A percentile compares a stretch with the other conserved stretches of the same genome.
These are phyloP conservation scores for Drosophila robusta DNA, from an alignment of 2,888 invertebrate genomes.

Conservation along the genomic window DNA sequence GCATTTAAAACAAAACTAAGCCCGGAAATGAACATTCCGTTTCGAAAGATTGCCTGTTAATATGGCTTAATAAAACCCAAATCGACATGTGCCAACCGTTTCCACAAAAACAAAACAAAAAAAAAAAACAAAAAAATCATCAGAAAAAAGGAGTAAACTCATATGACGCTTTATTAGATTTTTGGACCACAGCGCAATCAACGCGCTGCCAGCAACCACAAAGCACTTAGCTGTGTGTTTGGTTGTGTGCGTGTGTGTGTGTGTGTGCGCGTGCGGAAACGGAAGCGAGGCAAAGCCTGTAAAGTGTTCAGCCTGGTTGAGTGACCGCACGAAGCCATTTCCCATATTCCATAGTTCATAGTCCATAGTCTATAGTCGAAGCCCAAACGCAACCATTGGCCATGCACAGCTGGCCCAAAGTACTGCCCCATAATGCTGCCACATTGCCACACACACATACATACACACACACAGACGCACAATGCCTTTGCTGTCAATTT, in stretches of 20 bases:
- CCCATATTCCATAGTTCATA: slow-evolving; percentile 30
- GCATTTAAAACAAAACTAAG: slow-evolving; percentile 17
- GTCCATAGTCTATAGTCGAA: slow-evolving; percentile 22
- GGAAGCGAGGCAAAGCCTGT: slow-evolving; percentile 53
- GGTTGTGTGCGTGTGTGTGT: slow-evolving; percentile 21
- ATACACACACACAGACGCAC: slow-evolving; percentile 3
- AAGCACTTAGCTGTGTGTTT: slow-evolving; percentile 67
- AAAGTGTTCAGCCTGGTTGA: slow-evolving; percentile 56
- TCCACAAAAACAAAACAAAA: not conserved
- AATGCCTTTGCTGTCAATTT: slow-evolving; percentile 73
- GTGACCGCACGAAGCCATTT: slow-evolving; percentile 65
- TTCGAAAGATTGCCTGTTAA: slow-evolving; percentile 51
- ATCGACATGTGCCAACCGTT: slow-evolving; percentile 13
- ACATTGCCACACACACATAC: too few species aligned
- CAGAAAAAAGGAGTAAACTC: slow-evolving; percentile 17
- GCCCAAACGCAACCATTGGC: slow-evolving; percentile 19
- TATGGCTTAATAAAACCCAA: slow-evolving; percentile 52
- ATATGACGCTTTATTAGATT: slow-evolving; percentile 66
- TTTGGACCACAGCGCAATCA: slow-evolving; percentile 73
- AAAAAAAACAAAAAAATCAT: too few species aligned
- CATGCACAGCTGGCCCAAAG: slow-evolving; percentile 54
- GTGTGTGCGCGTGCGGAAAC: slow-evolving; percentile 27
- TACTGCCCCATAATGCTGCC: slow-evolving; percentile 31
- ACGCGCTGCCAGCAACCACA: slow-evolving; percentile 68
- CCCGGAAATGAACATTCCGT: slow-evolving; percentile 38